phyloP scores from a whole-genome alignment of 2,888 invertebrate species.

The Blera fallax region DNA sequence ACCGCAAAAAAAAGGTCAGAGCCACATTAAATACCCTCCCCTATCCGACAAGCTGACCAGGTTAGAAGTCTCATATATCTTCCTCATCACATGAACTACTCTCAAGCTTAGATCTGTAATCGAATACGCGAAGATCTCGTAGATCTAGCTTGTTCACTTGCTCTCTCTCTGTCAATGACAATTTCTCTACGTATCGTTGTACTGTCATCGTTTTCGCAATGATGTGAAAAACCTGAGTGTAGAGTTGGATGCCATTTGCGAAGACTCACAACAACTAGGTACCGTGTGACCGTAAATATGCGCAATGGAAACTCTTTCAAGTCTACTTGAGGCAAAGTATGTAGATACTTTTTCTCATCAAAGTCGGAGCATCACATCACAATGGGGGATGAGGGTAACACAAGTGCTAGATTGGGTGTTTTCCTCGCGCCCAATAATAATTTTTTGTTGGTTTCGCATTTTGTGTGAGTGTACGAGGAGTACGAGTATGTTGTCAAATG shows the following conservation, averaged over 20 bases:
- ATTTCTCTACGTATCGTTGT: slow-evolving; percentile 55
- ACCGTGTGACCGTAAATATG: slow-evolving; percentile 48
- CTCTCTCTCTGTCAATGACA: slow-evolving; percentile 59
- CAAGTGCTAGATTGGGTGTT: slow-evolving; percentile 15
- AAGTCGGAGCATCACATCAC: neutral
- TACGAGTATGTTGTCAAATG: slow-evolving; percentile 55
- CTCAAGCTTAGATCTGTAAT: slow-evolving; percentile 48
- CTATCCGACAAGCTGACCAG: slow-evolving; percentile 18
- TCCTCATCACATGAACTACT: slow-evolving; percentile 14
- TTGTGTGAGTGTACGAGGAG: neutral
- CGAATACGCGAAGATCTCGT: slow-evolving; percentile 54
- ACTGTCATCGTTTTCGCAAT: slow-evolving; percentile 30
- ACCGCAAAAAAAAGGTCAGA: slow-evolving; percentile 53
- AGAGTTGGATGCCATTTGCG: slow-evolving; percentile 21
- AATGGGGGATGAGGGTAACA: neutral
- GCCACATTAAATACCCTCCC: slow-evolving; percentile 14
- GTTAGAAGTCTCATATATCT: slow-evolving; percentile 63
- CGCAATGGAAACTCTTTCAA: slow-evolving; percentile 33
- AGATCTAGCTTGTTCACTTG: slow-evolving; percentile 1
- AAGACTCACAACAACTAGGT: slow-evolving; percentile 1
- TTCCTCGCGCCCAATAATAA: slow-evolving; percentile 33
- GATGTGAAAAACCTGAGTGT: slow-evolving; percentile 57
- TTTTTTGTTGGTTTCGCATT: slow-evolving; percentile 33
- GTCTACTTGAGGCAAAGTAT: neutral
- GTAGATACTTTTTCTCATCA: slow-evolving; percentile 32